A percentile compares a stretch with the other conserved stretches of the same genome.
Conservation (phyloP, 2,888 invertebrate genomes). For the Stictocephala bisonia region DNA sequence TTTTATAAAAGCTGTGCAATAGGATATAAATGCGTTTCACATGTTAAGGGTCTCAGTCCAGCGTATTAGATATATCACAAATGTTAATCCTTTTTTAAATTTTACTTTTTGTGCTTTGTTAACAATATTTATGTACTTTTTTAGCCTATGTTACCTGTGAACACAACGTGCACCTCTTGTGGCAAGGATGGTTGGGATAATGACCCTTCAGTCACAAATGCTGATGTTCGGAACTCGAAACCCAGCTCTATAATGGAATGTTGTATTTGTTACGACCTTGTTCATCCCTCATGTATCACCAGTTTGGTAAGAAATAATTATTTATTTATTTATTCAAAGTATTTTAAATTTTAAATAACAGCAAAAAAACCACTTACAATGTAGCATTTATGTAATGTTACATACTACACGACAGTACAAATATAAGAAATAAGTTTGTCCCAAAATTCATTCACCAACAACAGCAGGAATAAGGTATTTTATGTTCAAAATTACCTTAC, state of each 20-base stretch:
- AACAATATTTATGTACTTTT: conserved; percentile 43
- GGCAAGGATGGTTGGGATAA: conserved; percentile 80
- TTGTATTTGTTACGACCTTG: conserved; percentile 94
- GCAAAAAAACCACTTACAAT: too few species aligned
- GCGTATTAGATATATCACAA: too few species aligned
- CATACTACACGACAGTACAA: too few species aligned
- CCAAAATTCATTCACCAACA: too few species aligned
- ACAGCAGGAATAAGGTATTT: too few species aligned
- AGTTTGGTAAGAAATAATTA: conserved; percentile 62
- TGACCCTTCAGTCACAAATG: conserved; percentile 63
- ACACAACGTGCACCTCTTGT: conserved; percentile 91
- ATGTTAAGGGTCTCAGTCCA: too few species aligned
- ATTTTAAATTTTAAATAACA: not conserved
- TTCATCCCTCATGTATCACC: conserved; percentile 86
- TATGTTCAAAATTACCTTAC: too few species aligned
- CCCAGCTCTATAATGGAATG: conserved; percentile 93
- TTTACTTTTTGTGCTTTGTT: conserved; percentile 26
- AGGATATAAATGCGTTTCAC: too few species aligned
- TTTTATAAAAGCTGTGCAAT: too few species aligned
- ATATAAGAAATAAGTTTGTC: too few species aligned
- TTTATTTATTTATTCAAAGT: conserved; percentile 60
- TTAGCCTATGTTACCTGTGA: conserved; percentile 91
- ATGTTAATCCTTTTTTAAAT: too few species aligned
- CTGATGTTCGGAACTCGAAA: conserved; percentile 66
- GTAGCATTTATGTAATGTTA: too few species aligned